Evolutionary conservation across 1,140 invertebrate species (phyloP), one percentile per base, ranked within the genome.

Genomic region (Colletes latitarsis): DNA sequence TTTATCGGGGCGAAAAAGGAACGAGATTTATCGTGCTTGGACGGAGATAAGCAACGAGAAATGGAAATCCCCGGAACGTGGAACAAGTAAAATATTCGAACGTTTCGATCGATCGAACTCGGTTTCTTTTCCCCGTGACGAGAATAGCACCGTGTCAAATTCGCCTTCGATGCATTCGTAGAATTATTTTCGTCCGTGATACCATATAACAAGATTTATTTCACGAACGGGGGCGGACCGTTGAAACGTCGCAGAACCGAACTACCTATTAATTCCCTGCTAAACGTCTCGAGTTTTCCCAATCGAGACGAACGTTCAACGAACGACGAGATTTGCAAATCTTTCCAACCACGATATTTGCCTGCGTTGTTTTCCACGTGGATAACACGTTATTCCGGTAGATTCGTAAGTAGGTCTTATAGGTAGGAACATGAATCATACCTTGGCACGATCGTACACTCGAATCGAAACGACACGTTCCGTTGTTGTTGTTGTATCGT

Each of bases 171-270:
- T 57, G 15, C 49, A 70, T 77, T 76, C 78, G 78, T 6, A 43
- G 43, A 43, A 6, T 43, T 43, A 43, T 43, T 43, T 43, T 43
- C 5, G 8, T 9, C 43, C 5, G 43, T 43, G 43, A 43, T 43
- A 43, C 43, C 43, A 43, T 43, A 43, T 53, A 77, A 83, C 67
- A 60, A 57, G 67, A 82, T 78, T 82, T 72, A 77, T 78, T 78
- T 82, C 62, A 72, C 70, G 62, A 68, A 78, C 81, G 58, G 76
- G 72, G 76, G 71, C 70, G 81, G 81, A 82, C 71, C 74, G 66
- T 55, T 77, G 60, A 81, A 77, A 77, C 64, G 70, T 84, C 74
- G 68, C n/a, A 57, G 46, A 69, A 77, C 6, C 68, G 80, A 30
- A 78, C 30, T 78, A 60, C 46, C 52, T 53, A 21, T 39, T 39